Evolutionary conservation across 2,797 vertebrate genomes (phyloP).

Genomic region (Pantherophis alleghaniensis): DNA sequence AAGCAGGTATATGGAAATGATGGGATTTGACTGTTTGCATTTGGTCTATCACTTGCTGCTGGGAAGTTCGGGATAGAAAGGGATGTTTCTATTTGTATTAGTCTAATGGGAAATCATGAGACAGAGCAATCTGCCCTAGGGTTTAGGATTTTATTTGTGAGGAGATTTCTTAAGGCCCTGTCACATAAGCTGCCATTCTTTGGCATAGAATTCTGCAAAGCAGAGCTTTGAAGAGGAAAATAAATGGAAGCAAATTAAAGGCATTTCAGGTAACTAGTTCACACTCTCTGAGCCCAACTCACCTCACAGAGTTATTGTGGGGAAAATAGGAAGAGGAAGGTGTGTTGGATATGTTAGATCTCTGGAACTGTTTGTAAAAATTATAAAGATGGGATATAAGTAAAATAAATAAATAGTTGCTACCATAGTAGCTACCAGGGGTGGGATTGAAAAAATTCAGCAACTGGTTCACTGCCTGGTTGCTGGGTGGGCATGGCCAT

Average conservation of each 20-base stretch:
- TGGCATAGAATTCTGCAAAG: no score
- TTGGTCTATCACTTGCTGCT: fast-evolving
- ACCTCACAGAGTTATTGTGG: no score
- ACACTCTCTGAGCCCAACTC: no score
- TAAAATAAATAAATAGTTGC: neutral
- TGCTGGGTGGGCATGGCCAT: no score
- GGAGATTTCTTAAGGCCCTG: neutral
- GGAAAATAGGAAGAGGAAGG: no score
- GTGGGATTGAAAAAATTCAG: no score
- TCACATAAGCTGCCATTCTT: neutral
- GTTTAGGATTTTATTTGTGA: neutral
- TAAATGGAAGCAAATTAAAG: neutral
- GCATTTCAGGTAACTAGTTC: neutral
- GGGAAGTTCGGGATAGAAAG: neutral
- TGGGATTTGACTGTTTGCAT: neutral
- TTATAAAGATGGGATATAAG: no score
- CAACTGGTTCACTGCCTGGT: no score
- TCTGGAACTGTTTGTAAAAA: no score
- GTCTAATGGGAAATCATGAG: neutral
- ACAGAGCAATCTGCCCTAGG: neutral
- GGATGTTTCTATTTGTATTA: neutral
- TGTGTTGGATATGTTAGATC: no score
- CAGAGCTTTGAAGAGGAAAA: neutral
- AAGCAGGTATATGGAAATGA: neutral
- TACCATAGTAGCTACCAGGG: no score